These are phyloP conservation scores for Lepus oiostolus DNA, from an alignment of 2,797 vertebrate genomes.

Conservation along the genomic window DNA sequence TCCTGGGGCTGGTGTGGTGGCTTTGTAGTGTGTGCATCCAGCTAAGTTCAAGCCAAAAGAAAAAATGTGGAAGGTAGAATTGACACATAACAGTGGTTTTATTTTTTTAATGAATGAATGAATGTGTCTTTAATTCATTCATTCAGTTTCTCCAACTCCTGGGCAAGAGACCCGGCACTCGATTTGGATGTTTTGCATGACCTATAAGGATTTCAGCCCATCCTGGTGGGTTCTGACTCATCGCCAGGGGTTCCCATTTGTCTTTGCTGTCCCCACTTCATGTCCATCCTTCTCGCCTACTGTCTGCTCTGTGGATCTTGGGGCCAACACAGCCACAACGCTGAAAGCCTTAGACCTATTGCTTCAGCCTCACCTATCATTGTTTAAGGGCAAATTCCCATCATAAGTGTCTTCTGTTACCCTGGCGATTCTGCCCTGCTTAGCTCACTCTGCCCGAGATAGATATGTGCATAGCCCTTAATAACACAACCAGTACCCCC, in stretches of 20 bases:
- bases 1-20: neutral
- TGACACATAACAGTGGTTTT: neutral
- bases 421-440: neutral
- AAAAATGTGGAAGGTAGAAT: neutral
- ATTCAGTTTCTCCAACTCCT: neutral
- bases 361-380: neutral
- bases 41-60: neutral
- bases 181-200: neutral
- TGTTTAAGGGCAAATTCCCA: neutral
- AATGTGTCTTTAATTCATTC: too few species aligned
- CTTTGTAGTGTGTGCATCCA: neutral
- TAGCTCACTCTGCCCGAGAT: neutral
- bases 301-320: too few species aligned
- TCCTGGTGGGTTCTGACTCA: neutral
- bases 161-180: neutral
- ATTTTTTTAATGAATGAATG: too few species aligned
- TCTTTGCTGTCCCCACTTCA: neutral
- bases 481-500: neutral
- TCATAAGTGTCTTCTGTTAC: neutral
- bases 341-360: neutral
- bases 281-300: neutral
- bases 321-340: neutral
- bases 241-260: neutral
- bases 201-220: fast-evolving
- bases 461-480: neutral